Evolutionary conservation across 1,140 invertebrate genomes (phyloP).

Genomic region (Sitodiplosis mosellana): DNA sequence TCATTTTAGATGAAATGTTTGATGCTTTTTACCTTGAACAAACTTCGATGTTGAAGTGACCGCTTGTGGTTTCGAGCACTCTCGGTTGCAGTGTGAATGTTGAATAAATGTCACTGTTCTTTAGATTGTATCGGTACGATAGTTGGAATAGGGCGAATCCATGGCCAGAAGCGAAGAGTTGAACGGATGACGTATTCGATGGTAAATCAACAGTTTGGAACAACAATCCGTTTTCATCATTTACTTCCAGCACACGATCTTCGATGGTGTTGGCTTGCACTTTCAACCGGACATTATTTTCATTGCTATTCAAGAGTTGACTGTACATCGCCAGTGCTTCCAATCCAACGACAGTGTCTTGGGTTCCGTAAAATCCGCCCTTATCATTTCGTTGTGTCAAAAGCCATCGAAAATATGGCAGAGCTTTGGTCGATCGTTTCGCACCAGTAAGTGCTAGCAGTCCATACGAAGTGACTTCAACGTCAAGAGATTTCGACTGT

Average conservation of each 20-base stretch:
- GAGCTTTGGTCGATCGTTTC: conserved; percentile 31
- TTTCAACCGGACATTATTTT: conserved; percentile 21
- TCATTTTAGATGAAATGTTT: not conserved
- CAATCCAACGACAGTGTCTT: conserved; percentile 47
- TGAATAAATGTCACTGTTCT: conserved; percentile 60
- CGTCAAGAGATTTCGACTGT: conserved; percentile 22
- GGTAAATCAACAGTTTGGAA: conserved; percentile 20
- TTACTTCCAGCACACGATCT: conserved; percentile 36
- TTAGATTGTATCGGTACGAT: conserved; percentile 61
- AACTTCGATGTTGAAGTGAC: conserved; percentile 52
- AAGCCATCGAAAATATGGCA: conserved; percentile 48
- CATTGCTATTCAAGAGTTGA: conserved; percentile 6
- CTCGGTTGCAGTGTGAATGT: conserved; percentile 61
- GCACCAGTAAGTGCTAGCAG: conserved; percentile 41
- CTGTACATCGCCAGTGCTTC: conserved; percentile 34
- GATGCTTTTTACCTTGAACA: conserved; percentile 29
- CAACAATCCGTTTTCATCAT: conserved; percentile 26
- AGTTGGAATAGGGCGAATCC: conserved; percentile 66
- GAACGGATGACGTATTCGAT: conserved; percentile 15
- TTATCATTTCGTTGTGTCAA: conserved; percentile 51
- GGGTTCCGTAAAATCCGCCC: conserved; percentile 58
- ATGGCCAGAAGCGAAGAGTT: conserved; percentile 44
- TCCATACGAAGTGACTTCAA: conserved; percentile 62
- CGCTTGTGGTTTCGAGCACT: conserved; percentile 41
- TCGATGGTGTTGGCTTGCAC: conserved; percentile 30